Evolutionary conservation across 2,113 vertebrate species (phyloP), one percentile per base, ranked within the genome.

Genomic region (Phalacrocorax aristotelis): DNA sequence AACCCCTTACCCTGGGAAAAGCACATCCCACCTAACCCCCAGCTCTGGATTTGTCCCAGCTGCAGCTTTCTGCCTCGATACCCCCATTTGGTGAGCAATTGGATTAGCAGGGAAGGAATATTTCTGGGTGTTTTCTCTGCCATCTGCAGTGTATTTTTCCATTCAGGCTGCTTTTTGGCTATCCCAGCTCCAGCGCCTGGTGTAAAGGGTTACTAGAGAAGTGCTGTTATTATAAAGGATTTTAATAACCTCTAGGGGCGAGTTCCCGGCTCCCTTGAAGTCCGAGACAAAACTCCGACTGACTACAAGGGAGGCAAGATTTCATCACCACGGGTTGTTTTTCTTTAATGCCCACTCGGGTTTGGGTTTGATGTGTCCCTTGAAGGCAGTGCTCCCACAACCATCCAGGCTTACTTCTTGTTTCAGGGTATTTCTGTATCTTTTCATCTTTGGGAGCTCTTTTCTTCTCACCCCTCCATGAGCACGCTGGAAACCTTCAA

Each of bases 401-500:
- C 29, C 49, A 55, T 40, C 40, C 60, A 82, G 51, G 12, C 34
- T 7, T 5, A 60, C 15, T 55, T 60, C 89, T 85, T n/a, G 2
- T 74, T 90, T 61, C 79, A 64, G 64, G 69, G 9, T 38, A 46
- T 89, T 89, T 87, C 60, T 72, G 3, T 71, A 42, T 44, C 52
- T 94, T 88, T 94, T 85, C 38, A 80, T 94, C 62, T 74, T 48
- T 49, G 57, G 72, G 78, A 90, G 52, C 25, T 32, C 54, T 91
- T 89, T 86, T 32, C 79, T 92, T 40, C 49, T 42, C 68, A 44
- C 42, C 4, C 1, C 27, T 65, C 62, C 44, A 38, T 2, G 7
- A 88, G 68, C 22, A 94, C 71, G 23, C 91, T 94, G 87, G 70
- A 96, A 97, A 78, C 57, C 79, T 87, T 96, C 89, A 95, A 6